Evolutionary conservation across 2,113 vertebrate genomes (phyloP), one percentile per base, ranked within the genome.

Genomic region (Gopherus evgoodei): DNA sequence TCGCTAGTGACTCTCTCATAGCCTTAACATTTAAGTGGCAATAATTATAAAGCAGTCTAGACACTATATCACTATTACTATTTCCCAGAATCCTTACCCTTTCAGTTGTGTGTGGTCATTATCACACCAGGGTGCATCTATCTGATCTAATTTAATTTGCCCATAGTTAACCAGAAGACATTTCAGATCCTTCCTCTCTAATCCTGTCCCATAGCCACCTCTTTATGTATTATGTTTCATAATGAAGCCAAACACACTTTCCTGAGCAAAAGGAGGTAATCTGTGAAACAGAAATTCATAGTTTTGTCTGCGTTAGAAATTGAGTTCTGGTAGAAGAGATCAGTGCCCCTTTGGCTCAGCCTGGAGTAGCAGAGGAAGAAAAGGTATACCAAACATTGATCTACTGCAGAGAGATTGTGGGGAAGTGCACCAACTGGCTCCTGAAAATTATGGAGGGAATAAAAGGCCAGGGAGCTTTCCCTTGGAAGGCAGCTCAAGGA

Each of bases 1-100:
- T 50, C 65, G 92, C 75, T 92, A 53, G 88, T 80, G 94, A 29
- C 35, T 81, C 29, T 16, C 25, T 96, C 62, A 81, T 29, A 19
- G 81, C 4, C 54, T 93, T 93, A 88, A 65, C 35, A 50, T 95
- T 95, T 90, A 62, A 89, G 12, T 3, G 16, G 72, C 3, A 38
- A 89, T 52, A 84, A 78, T 0, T 1, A 4, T 29, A 62, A 92
- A 87, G 59, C 31, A 31, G 44, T 89, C 44, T 84, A 87, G 27
- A 81, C 22, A 8, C 7, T 1, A 0, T 14, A 54, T 54, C 8
- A 22, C 53, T 54, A 44, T 11, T 65, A 84, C 52, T 80, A 54
- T 78, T 79, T 69, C 35, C 25, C 54, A n/a, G 52, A 80, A 92
- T 22, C 52, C 7, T 42, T 54, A 42, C 8, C 10, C n/a, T 83